Conservation (phyloP, 2,113 vertebrate species). For the Aptenodytes forsteri region DNA sequence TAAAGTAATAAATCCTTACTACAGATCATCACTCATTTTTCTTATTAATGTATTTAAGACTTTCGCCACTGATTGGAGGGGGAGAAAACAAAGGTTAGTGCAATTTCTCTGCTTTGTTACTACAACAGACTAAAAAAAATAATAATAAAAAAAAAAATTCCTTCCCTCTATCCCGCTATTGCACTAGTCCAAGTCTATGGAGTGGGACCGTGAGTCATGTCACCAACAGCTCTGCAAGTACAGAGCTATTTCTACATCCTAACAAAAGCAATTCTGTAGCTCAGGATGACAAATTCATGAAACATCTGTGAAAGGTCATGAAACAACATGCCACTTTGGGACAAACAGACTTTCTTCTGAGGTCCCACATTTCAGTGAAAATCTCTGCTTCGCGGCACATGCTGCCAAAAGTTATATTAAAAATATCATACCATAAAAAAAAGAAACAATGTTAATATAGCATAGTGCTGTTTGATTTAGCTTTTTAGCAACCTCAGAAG, state of each 20-base stretch:
- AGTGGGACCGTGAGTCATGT: background rate
- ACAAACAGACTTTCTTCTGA: constrained; percentile 27
- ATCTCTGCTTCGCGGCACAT: background rate
- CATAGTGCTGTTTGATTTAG: background rate
- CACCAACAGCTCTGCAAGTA: constrained; percentile 35
- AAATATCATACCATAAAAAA: background rate
- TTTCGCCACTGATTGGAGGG: background rate
- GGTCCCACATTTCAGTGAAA: background rate
- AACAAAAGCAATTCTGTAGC: constrained; percentile 33
- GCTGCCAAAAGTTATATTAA: background rate
- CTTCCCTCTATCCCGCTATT: background rate
- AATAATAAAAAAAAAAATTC: background rate
- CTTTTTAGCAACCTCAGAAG: background rate
- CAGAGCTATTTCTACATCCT: constrained; percentile 20
- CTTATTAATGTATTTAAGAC: background rate
- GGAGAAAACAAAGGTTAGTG: background rate
- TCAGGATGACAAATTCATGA: constrained; percentile 27
- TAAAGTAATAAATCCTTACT: constrained; percentile 43
- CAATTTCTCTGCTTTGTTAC: background rate
- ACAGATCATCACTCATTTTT: constrained; percentile 44
- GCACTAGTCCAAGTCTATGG: background rate
- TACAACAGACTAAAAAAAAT: background rate
- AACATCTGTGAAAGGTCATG: constrained; percentile 43
- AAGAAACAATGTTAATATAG: background rate
- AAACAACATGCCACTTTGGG: constrained; percentile 6